A percentile compares a stretch with the other conserved stretches of the same genome.
Conservation (phyloP, 2,888 invertebrate species). For the Apocheima hispidaria region DNA sequence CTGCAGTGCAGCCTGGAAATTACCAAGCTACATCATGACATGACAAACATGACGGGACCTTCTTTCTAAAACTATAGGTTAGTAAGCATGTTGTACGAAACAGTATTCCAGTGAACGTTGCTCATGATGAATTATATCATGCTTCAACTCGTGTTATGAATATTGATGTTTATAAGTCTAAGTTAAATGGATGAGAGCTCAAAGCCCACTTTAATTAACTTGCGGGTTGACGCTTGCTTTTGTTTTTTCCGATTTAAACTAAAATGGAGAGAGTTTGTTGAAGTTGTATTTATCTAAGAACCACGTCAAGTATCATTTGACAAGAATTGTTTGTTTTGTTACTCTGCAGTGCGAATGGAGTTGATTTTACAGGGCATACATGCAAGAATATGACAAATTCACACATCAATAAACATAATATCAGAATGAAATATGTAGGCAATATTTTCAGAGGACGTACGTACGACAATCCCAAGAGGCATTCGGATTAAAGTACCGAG, state of each 20-base stretch:
- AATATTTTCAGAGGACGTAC: neutral
- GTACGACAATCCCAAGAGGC: neutral
- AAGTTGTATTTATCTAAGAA: too few relatives aligned
- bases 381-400: neutral
- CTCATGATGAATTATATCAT: neutral
- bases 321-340: neutral
- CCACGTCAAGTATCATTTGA: too few relatives aligned
- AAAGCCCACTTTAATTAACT: slow-evolving; percentile 1
- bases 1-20: too few relatives aligned
- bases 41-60: neutral
- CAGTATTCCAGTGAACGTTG: neutral
- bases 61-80: too few relatives aligned
- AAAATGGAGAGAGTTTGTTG: neutral
- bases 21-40: neutral
- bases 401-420: neutral
- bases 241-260: neutral
- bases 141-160: neutral
- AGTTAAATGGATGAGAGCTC: neutral
- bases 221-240: neutral
- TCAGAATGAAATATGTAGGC: neutral
- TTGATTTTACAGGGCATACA: neutral
- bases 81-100: neutral
- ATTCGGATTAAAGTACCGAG: slow-evolving; percentile 8
- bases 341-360: neutral
- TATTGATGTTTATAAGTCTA: neutral